Base-by-base conservation (phyloP, 2,113 vertebrate species). In the Indri indri region DNA sequence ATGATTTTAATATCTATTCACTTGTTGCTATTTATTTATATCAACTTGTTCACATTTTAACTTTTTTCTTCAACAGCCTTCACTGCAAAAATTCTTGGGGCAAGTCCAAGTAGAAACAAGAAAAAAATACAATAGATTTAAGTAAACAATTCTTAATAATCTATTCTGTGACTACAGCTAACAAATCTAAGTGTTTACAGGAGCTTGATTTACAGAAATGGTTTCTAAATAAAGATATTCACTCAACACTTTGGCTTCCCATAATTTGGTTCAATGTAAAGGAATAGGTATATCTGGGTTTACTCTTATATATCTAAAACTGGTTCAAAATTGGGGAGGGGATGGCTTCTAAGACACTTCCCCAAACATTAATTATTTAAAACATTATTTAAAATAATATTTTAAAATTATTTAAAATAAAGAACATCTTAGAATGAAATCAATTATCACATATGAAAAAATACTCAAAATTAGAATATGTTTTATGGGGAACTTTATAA, bases 11-110 rank as follows among this genome's bases (percentile, higher is more conserved):
- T 76, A 73, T 52, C 42, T 16, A 63, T 80, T 84, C 13, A 77
- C 16, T 50, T 88, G 18, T 30, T 70, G 61, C n/a, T 61, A 54
- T 50, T n/a, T 88, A 63, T 66, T 96, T 85, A 14, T 32, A 94
- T 84, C 34, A 94, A 59, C 37, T 94, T 94, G 30, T 42, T 94
- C 76, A 92, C 50, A 93, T 82, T 61, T 90, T 87, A 93, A 59
- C 52, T n/a, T 52, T 86, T 82, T 66, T 59, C 9, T 68, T 92
- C 2, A 88, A 34, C 3, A 91, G 2, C 4, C 0, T 81, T 80
- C 17, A 66, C 7, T 34, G 8, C 13, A 92, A 47, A 47, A 94
- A 76, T 54, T 94, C 30, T 63, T 37, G 27, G 40, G 23, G 32
- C 3, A 83, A 76, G n/a, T 71, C 34, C 40, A 86, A 68, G 16